Evolutionary conservation across 1,140 invertebrate genomes (phyloP), one percentile per base, ranked within the genome.

Genomic region (Anastatus disparis): DNA sequence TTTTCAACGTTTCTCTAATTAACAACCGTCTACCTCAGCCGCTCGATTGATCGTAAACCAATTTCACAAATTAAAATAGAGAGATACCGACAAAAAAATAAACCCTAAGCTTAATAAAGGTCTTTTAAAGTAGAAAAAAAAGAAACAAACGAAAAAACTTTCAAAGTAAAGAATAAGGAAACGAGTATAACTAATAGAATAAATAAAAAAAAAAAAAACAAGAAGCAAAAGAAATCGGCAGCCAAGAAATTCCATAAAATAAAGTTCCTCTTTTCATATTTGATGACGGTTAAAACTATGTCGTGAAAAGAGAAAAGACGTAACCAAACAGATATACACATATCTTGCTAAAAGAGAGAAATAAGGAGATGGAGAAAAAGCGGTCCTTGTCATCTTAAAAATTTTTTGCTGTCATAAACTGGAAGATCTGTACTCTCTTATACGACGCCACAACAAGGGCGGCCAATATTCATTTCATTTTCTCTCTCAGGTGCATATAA

Each of bases 401-500:
- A n/a, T 72, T 79, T 81, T 82, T 79, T 80, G 80, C 76, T 59
- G 72, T 74, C 80, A 81, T 83, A 82, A 83, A 83, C 78, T 73
- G 56, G 61, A 61, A 69, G 67, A 69, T 62, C 13, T 27, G 55
- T 15, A 17, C 52, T 10, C 55, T 55, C 40, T 22, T 70, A 24
- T 26, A 40, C 62, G n/a, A n/a, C n/a, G 27, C 44, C 69, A 70
- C 66, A 67, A 56, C 50, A 66, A n/a, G 24, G 38, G 35, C 31
- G 58, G 40, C 38, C 12, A 20, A 4, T 10, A 4, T 44, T 46
- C 40, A 20, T 44, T 61, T 17, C 6, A 3, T 26, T 17, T 2
- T 29, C n/a, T n/a, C n/a, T 38, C 64, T 56, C 64, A 67, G 52
- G 64, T 58, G 62, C 50, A 67, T 38, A 17, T 8, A 20, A 13